phyloP scores from a whole-genome alignment of 2,113 vertebrate species.

The Microtus montanus region DNA sequence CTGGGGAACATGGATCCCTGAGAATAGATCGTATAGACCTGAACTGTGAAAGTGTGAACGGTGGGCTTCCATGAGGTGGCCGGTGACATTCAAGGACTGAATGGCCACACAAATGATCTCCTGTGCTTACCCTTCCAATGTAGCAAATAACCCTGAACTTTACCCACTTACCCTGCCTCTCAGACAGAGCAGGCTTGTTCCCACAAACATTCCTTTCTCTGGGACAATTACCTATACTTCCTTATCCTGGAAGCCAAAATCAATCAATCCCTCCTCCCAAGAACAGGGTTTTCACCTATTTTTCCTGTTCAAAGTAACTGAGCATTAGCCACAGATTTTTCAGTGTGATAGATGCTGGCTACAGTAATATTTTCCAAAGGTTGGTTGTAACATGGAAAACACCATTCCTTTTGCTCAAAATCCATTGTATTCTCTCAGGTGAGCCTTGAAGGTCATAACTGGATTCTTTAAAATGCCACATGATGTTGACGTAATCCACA shows the following conservation, averaged over 20 bases:
- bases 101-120: background rate
- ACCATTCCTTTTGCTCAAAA: background rate
- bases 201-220: background rate
- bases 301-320: background rate
- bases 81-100: background rate
- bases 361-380: background rate
- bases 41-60: fast-evolving
- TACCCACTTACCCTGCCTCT: background rate
- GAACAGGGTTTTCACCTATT: background rate
- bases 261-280: background rate
- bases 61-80: background rate
- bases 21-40: fast-evolving
- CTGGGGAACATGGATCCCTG: no score
- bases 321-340: background rate
- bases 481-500: background rate
- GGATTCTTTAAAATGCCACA: background rate
- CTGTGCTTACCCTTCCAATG: background rate
- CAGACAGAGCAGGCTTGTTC: background rate
- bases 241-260: background rate
- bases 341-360: no score
- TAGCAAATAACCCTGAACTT: background rate
- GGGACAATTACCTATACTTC: background rate
- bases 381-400: background rate
- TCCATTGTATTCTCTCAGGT: background rate
- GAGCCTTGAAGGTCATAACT: background rate